Evolutionary conservation across 2,888 invertebrate species (phyloP), one percentile per base, ranked within the genome.

Genomic region (Endotricha flammealis): DNA sequence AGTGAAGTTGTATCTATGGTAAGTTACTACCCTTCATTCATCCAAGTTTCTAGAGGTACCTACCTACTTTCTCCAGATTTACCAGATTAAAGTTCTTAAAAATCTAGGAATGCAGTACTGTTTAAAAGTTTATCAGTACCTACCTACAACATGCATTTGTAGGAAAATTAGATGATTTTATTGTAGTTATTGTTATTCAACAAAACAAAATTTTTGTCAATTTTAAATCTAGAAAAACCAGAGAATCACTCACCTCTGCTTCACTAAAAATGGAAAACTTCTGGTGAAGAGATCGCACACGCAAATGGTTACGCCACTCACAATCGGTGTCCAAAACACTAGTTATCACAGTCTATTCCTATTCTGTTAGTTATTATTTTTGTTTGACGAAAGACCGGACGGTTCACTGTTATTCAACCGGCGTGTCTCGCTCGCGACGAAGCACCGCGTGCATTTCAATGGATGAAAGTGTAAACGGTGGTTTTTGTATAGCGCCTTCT

Each of bases 381-480:
- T 58, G 64, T 71, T 66, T 54, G 61, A 53, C 64, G 69, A 65
- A 70, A 68, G 60, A 66, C 64, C 65, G 60, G 65, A 59, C 68
- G 57, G 64, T 70, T 75, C 68, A 67, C 65, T 64, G 67, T 68
- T 67, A 70, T 67, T 68, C 64, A 72, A 75, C 72, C 77, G 72
- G 78, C 79, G 75, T 56, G 60, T 67, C 71, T 77, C 69, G 60
- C 64, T 73, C 76, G 64, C 70, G 57, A 61, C 74, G 74, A 68
- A 69, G 79, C 74, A 75, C 74, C 77, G 81, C 81, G 77, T 82
- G 80, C 82, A 77, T 82, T 79, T 83, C 83, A 76, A 79, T 74
- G 73, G 83, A 81, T 81, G 85, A 83, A 86, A 82, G 85, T 83
- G 70, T 82, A 80, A 73, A 74, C 82, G 70, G 73, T 70, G 77